These are phyloP conservation scores for Ganaspis sp. DNA, from an alignment of 1,140 invertebrate species.

Conservation along the genomic window DNA sequence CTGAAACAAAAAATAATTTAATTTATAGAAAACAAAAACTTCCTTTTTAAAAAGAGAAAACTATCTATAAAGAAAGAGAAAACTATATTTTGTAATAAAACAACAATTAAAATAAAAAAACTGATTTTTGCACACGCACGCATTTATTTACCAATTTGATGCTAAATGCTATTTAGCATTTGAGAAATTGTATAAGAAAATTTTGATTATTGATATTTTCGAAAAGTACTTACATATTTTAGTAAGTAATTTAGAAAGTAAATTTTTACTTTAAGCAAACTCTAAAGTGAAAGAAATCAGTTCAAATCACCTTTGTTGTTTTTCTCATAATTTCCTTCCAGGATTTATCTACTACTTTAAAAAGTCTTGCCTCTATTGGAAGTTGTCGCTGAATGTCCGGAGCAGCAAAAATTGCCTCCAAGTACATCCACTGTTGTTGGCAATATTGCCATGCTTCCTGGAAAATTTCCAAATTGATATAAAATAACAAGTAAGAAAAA, in stretches of 20 bases:
- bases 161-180: too few species aligned
- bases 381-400: slow-evolving; percentile 92
- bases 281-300: too few species aligned
- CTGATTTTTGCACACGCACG: too few species aligned
- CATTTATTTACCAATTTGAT: too few species aligned
- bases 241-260: too few species aligned
- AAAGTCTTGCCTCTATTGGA: slow-evolving; percentile 89
- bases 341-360: slow-evolving; percentile 88
- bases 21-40: too few species aligned
- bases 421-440: slow-evolving; percentile 90
- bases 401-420: slow-evolving; percentile 92
- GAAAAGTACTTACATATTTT: too few species aligned
- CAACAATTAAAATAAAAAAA: too few species aligned
- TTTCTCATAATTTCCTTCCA: slow-evolving; percentile 91
- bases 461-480: slow-evolving; percentile 33
- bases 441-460: slow-evolving; percentile 90
- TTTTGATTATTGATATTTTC: too few species aligned
- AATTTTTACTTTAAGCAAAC: too few species aligned
- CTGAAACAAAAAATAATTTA: slow-evolving; percentile 63
- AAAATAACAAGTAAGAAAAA: slow-evolving; percentile 9
- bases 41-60: slow-evolving; percentile 37
- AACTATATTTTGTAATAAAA: too few species aligned
- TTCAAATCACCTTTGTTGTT: slow-evolving; percentile 78
- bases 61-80: too few species aligned
- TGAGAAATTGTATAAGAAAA: background rate